Evolutionary conservation across 92 coral and sea anemone genomes (phyloP).

Genomic region (Ricordea florida): DNA sequence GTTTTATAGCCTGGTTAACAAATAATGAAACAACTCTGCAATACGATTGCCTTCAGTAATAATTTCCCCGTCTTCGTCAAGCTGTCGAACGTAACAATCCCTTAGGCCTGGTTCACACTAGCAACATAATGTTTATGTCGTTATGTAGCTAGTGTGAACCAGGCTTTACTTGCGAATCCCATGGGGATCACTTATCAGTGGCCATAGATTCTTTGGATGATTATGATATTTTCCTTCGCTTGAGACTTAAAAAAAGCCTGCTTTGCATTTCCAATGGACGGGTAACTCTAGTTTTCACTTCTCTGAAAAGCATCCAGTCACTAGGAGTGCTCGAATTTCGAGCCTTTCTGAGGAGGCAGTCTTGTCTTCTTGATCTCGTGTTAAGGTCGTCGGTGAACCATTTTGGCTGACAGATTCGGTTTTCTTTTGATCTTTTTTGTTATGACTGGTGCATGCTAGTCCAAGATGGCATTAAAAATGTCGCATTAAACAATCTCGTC

Average conservation of each 20-base stretch:
- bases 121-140: too few relatives aligned
- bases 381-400: slow-evolving; percentile 9
- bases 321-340: neutral
- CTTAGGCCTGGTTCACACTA: too few relatives aligned
- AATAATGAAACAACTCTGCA: too few relatives aligned
- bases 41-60: slow-evolving; percentile 7
- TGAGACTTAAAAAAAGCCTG: neutral
- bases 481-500: neutral
- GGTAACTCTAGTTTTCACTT: neutral
- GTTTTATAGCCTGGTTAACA: neutral
- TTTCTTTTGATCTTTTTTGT: slow-evolving; percentile 23
- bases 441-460: neutral
- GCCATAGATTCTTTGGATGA: slow-evolving; percentile 20
- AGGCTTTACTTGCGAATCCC: too few relatives aligned
- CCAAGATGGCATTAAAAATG: neutral
- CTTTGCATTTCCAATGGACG: slow-evolving; percentile 4
- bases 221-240: slow-evolving; percentile 1
- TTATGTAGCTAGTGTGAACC: too few relatives aligned
- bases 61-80: slow-evolving; percentile 1
- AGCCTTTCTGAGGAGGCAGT: slow-evolving; percentile 11
- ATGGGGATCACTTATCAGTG: slow-evolving; percentile 24
- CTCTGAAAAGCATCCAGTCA: neutral
- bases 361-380: neutral
- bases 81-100: neutral
- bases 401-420: slow-evolving; percentile 9